phyloP scores from a whole-genome alignment of 2,797 vertebrate species.

The Kryptolebias ocellatus region DNA sequence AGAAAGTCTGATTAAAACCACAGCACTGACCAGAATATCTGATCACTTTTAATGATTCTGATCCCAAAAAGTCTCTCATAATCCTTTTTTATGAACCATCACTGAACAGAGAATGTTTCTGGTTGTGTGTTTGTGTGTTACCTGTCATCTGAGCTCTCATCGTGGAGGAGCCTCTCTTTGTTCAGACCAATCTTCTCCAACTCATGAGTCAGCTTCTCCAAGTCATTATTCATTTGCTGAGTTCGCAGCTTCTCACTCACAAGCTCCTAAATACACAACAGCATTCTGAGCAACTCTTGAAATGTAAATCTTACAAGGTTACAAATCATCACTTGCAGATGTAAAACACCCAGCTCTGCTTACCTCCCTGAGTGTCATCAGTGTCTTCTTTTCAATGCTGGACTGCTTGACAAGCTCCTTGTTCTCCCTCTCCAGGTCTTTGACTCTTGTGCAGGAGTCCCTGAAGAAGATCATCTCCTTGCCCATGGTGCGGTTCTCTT shows the following conservation, averaged over 20 bases:
- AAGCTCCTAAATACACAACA: constrained; percentile 85
- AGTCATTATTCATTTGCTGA: constrained; percentile 97
- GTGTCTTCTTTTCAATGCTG: constrained; percentile 95
- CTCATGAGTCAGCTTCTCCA: constrained; percentile 96
- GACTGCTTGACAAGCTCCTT: constrained; percentile 94
- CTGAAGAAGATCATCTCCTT: constrained; percentile 93
- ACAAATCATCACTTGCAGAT: too few species aligned
- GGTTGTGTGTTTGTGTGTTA: constrained; percentile 50
- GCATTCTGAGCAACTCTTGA: background rate
- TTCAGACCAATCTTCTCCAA: constrained; percentile 97
- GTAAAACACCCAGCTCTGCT: background rate
- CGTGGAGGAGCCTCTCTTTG: constrained; percentile 93
- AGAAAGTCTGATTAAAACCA: constrained; percentile 13
- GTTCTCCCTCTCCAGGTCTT: constrained; percentile 94
- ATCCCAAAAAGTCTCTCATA: background rate
- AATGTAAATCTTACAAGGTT: too few species aligned
- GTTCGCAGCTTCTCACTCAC: constrained; percentile 95
- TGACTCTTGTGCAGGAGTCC: constrained; percentile 90
- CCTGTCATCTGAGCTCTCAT: constrained; percentile 94
- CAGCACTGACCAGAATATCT: background rate
- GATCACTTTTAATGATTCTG: constrained; percentile 5
- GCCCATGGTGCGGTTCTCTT: constrained; percentile 92
- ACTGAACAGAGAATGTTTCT: background rate
- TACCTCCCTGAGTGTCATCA: constrained; percentile 93
- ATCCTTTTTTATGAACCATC: background rate